phyloP scores from a whole-genome alignment of 2,797 vertebrate species.

The Danionella dracula region DNA sequence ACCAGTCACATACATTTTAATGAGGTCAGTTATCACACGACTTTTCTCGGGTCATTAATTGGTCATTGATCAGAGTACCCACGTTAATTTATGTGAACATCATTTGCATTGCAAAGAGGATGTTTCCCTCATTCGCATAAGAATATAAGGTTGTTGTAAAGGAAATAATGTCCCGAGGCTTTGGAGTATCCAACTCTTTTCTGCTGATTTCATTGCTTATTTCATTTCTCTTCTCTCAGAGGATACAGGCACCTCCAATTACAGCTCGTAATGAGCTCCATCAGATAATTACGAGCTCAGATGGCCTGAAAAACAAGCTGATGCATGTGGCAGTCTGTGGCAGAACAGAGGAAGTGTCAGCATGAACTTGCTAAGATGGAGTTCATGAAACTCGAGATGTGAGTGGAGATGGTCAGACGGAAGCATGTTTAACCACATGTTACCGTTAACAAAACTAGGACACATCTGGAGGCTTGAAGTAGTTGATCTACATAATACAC shows the following conservation, averaged over 20 bases:
- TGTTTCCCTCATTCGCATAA: conserved; percentile 40
- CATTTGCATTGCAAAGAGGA: conserved; percentile 44
- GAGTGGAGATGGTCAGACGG: conserved; percentile 10
- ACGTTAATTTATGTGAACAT: conserved; percentile 34
- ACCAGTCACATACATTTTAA: conserved; percentile 44
- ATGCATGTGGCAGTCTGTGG: conserved; percentile 10
- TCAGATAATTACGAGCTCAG: conserved; percentile 78
- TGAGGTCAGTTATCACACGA: conserved; percentile 37
- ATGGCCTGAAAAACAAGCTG: conserved; percentile 70
- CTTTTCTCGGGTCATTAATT: conserved; percentile 37
- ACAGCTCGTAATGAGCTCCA: conserved; percentile 68
- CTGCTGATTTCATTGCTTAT: conserved; percentile 4
- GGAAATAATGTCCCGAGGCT: conserved; percentile 19
- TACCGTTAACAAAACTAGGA: conserved; percentile 19
- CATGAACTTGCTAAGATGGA: neutral
- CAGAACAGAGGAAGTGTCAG: conserved; percentile 14
- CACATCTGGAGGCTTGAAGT: conserved; percentile 13
- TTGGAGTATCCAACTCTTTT: neutral
- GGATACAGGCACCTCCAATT: conserved; percentile 61
- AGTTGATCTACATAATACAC: conserved; percentile 5
- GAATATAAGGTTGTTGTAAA: conserved; percentile 11
- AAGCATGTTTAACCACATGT: conserved; percentile 17
- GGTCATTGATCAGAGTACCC: conserved; percentile 35
- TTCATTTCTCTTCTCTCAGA: conserved; percentile 29
- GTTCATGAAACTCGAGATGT: conserved; percentile 4